Evolutionary conservation across 2,113 vertebrate genomes (phyloP).

Genomic region (Cochlearius cochlearius): DNA sequence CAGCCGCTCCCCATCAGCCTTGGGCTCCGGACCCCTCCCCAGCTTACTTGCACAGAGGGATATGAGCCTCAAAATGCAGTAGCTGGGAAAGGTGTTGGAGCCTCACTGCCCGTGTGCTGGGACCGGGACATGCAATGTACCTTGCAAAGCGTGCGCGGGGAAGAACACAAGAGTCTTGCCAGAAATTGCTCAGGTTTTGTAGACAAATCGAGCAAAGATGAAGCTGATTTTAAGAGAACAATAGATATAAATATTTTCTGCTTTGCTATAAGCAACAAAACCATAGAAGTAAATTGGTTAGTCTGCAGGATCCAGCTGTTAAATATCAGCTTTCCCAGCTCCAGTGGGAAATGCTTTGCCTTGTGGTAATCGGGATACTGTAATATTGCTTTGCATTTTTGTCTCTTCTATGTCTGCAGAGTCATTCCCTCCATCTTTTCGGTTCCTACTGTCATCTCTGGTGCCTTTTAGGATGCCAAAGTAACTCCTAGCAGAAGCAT

Average conservation of each 20-base stretch:
- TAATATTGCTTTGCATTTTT: neutral
- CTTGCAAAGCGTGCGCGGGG: neutral
- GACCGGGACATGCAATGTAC: neutral
- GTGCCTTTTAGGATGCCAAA: neutral
- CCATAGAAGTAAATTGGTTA: neutral
- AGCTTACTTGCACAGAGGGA: neutral
- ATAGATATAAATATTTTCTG: neutral
- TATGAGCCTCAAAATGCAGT: neutral
- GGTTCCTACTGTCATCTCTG: neutral
- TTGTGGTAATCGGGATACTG: fast-evolving
- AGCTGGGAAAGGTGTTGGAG: neutral
- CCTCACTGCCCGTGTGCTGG: fast-evolving
- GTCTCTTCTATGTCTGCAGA: neutral
- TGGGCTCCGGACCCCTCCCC: neutral
- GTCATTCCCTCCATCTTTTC: neutral
- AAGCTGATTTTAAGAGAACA: neutral
- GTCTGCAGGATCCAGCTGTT: neutral
- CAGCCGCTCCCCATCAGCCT: neutral
- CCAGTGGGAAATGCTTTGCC: neutral
- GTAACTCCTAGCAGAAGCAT: neutral
- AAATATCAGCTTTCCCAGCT: neutral
- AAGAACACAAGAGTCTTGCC: neutral
- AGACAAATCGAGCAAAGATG: neutral
- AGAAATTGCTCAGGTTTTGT: neutral
- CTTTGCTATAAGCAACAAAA: neutral